Evolutionary conservation across 1,140 invertebrate genomes (phyloP).

Genomic region (Lysiphlebus fabarum): DNA sequence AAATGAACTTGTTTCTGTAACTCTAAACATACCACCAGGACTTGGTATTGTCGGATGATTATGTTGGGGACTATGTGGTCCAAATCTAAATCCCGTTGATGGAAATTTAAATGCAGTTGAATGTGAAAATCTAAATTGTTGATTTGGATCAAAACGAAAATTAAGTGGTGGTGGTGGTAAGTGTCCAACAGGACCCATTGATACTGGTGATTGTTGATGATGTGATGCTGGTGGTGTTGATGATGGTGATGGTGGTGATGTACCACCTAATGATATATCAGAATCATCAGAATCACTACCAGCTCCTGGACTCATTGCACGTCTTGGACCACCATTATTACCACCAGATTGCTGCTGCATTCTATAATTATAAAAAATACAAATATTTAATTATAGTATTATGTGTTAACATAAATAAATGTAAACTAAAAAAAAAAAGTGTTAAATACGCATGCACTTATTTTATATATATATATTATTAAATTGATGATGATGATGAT

Average conservation of each 20-base stretch:
- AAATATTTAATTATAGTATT: constrained; percentile 3
- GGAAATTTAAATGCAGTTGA: constrained; percentile 52
- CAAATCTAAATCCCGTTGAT: constrained; percentile 46
- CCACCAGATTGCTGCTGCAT: constrained; percentile 52
- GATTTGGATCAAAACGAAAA: constrained; percentile 51
- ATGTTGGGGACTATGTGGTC: constrained; percentile 51
- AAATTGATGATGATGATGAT: no score
- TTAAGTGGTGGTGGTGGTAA: constrained; percentile 48
- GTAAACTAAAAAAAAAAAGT: not conserved
- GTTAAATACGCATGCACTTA: no score
- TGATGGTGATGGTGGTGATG: constrained; percentile 50
- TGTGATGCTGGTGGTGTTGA: constrained; percentile 47
- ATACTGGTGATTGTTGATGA: constrained; percentile 45
- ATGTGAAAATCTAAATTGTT: constrained; percentile 49
- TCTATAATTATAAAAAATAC: constrained; percentile 29
- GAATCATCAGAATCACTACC: constrained; percentile 52
- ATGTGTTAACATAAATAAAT: no score
- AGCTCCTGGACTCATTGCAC: constrained; percentile 47
- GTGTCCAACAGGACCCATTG: constrained; percentile 38
- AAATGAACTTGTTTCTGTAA: constrained; percentile 52
- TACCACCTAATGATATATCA: constrained; percentile 51
- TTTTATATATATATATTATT: no score
- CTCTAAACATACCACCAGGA: constrained; percentile 50
- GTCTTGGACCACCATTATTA: constrained; percentile 42
- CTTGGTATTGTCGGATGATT: constrained; percentile 46